Conservation (phyloP, 2,113 vertebrate species). For the Centropristis striata region DNA sequence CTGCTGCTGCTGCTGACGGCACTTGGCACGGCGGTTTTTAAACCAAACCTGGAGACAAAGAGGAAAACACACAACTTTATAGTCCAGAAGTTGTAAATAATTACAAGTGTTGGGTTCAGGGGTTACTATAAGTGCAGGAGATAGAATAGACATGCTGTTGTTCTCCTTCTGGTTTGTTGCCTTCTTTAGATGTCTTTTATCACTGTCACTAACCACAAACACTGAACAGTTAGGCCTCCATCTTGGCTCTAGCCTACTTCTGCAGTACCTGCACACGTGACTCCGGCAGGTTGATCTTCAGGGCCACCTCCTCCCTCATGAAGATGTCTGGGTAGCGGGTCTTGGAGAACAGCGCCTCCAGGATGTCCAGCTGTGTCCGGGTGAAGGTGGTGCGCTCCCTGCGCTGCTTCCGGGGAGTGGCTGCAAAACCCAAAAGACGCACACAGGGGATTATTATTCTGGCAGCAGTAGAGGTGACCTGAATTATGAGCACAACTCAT, state of each 20-base stretch:
- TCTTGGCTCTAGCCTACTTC: not conserved
- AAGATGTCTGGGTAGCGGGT: slow-evolving; percentile 92
- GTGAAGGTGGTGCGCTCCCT: slow-evolving; percentile 90
- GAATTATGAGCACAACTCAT: slow-evolving; percentile 8
- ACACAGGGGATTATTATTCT: slow-evolving; percentile 33
- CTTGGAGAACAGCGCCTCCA: slow-evolving; percentile 90
- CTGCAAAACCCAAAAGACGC: slow-evolving; percentile 58
- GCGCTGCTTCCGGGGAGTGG: slow-evolving; percentile 89
- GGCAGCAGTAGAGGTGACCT: not conserved
- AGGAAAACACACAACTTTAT: not conserved
- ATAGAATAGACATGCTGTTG: not conserved
- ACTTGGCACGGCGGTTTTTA: slow-evolving; percentile 90
- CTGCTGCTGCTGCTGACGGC: slow-evolving; percentile 90
- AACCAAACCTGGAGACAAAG: slow-evolving; percentile 86
- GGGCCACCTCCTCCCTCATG: slow-evolving; percentile 91
- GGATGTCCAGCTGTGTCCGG: slow-evolving; percentile 89
- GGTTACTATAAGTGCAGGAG: not conserved
- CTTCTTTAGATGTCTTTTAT: not conserved
- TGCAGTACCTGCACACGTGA: slow-evolving; percentile 88
- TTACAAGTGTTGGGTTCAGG: not conserved
- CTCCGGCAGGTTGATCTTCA: slow-evolving; percentile 91
- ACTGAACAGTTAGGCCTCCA: slow-evolving; percentile 3
- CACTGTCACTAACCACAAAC: not conserved
- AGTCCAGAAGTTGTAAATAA: not conserved
- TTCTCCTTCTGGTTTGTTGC: not conserved